Evolutionary conservation across 35 echinoderm and acorn worm species (phyloP).

Genomic region (Patiria miniata): DNA sequence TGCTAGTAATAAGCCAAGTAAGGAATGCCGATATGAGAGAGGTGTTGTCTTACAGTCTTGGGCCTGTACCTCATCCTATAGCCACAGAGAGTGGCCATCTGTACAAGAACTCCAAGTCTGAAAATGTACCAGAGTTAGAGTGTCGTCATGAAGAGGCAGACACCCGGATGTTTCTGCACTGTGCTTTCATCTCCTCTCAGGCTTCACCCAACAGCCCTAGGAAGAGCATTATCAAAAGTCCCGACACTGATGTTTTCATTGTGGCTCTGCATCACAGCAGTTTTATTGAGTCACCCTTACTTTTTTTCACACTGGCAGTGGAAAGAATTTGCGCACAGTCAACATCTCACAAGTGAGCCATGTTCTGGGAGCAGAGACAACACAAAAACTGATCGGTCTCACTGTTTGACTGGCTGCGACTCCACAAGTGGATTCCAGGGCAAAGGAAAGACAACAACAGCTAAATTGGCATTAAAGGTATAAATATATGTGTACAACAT

Average conservation of each 20-base stretch:
- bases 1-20: no score
- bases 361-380: slow-evolving; percentile 12
- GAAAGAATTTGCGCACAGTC: slow-evolving; percentile 34
- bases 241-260: slow-evolving; percentile 77
- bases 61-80: neutral
- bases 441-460: slow-evolving; percentile 54
- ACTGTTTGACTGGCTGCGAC: slow-evolving; percentile 70
- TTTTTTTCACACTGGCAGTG: slow-evolving; percentile 56
- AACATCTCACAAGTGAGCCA: slow-evolving; percentile 23
- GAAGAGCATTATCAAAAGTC: slow-evolving; percentile 33
- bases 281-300: slow-evolving; percentile 7
- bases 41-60: slow-evolving; percentile 13
- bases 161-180: neutral
- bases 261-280: slow-evolving; percentile 15
- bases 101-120: no score
- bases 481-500: no score
- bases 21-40: no score
- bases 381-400: slow-evolving; percentile 49
- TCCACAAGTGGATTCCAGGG: slow-evolving; percentile 59
- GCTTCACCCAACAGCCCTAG: neutral
- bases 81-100: neutral
- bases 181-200: neutral
- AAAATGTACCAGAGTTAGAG: neutral
- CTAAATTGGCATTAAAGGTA: slow-evolving; percentile 23
- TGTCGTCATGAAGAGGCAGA: slow-evolving; percentile 28